Conservation (phyloP, 2,113 vertebrate species). For the Porphyrio hochstetteri region DNA sequence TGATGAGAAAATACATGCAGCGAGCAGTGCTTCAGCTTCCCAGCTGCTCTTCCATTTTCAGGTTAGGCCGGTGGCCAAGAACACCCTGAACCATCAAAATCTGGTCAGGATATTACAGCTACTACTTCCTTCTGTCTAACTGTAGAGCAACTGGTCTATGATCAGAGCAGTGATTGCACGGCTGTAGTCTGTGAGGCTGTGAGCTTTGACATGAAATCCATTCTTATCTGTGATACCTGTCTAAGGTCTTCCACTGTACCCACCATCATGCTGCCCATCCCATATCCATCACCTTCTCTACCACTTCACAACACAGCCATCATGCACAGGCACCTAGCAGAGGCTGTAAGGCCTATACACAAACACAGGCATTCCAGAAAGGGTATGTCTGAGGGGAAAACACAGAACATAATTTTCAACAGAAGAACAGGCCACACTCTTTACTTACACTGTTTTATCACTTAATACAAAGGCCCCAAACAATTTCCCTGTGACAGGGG, state of each 20-base stretch:
- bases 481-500: neutral
- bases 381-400: neutral
- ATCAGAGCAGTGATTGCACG: neutral
- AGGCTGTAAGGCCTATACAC: neutral
- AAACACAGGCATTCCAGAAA: neutral
- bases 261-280: neutral
- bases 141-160: neutral
- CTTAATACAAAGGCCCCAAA: neutral
- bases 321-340: accelerated
- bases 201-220: neutral
- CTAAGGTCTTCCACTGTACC: neutral
- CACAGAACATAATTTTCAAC: neutral
- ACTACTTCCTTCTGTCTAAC: neutral
- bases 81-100: neutral
- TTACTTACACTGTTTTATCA: neutral
- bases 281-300: neutral
- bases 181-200: neutral
- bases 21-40: neutral
- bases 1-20: neutral
- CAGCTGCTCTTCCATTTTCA: neutral
- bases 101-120: neutral
- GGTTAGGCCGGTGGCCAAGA: neutral
- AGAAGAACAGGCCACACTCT: neutral
- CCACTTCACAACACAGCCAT: neutral
- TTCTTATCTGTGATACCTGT: neutral